Base-by-base conservation (phyloP, 1,140 invertebrate species). In the Teleopsis dalmanni region DNA sequence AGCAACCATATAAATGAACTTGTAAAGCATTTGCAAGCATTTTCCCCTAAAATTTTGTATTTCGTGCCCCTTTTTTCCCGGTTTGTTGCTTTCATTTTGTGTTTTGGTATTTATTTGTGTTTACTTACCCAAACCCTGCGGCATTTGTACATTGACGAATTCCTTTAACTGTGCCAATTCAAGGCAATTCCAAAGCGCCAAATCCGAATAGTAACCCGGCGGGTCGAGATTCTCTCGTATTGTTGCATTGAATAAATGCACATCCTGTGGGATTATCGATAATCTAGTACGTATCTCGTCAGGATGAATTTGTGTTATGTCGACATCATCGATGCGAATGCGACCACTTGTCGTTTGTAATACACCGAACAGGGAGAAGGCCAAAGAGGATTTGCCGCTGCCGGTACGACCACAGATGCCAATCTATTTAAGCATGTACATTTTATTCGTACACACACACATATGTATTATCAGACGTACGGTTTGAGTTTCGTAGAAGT, bases 191-290 rank as follows among this genome's bases (percentile, higher is more conserved):
- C 83, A 87, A 49, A 98, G 78, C 58, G 90, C 82, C 23, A 76
- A 68, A 69, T 95, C 92, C 26, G 76, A 74, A 57, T 82, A 80
- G 41, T 83, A 76, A 37, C 77, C 75, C 13, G 83, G 73, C 3
- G 94, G 92, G 73, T 95, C 90, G 19, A 98, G 73, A 74, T 98
- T 98, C 61, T 95, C 87, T 52, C 89, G 72, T 36, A 98, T 74
- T 8, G 86, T 87, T n/a, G 91, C 91, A 56, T 81, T 83, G 73
- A 97, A 98, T 53, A 98, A 73, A 66, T 93, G 88, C 26, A 91
- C 88, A 76, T 68, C 84, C 75, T 98, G 95, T 9, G 95, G 92
- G 61, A 97, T 90, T 51, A 95, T 84, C 22, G 90, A 88, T 50
- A 98, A 71, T 37, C 84, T 77, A 19, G 86, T 87, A 55, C 91